Base-by-base conservation (phyloP, 2,797 vertebrate genomes). In the Erpetoichthys calabaricus region DNA sequence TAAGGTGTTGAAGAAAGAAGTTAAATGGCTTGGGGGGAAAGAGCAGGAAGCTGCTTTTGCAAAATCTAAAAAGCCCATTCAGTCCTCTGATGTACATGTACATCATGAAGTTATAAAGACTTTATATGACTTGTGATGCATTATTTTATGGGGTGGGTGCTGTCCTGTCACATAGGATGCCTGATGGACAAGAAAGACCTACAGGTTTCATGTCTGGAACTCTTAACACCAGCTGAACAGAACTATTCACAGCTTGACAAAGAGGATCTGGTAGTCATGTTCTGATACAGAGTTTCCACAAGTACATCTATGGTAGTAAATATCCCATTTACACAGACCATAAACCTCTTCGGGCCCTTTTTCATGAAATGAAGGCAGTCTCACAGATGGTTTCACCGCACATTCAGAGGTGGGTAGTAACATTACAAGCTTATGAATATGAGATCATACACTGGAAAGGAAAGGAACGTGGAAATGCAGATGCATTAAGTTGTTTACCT, bases 131-230 rank as follows among this genome's bases (percentile, higher is more conserved):
- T 6, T 5, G 52, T 53, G 52, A 53, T 42, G 4, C 52, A 4
- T 53, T 10, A 4, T 42, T 8, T 6, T 5, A 5, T 3, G 52
- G 52, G 25, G 25, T 2, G 7, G 52, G 52, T 5, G 52, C 52
- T 10, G 43, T 6, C 43, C 43, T 41, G 41, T 4, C 6, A 6
- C 7, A 7, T n/a, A 41, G 5, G 9, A 5, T 3, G 7, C 5
- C n/a, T n/a, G n/a, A n/a, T n/a, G 65, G 56, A 50, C 64, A 67
- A 55, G 70, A 61, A 61, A 56, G 60, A 60, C 65, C 63, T 51
- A 54, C 42, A 42, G 42, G n/a, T 54, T 9, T 42, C n/a, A n/a
- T n/a, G n/a, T n/a, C n/a, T n/a, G n/a, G n/a, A n/a, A n/a, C n/a
- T n/a, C n/a, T n/a, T n/a, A n/a, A 7, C n/a, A 43, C 8, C 42